These are phyloP conservation scores for Aurelia aurita complex sp. Pacific DNA, from an alignment of 30 jellyfish, hydroid and myxozoan species.

Conservation along the genomic window DNA sequence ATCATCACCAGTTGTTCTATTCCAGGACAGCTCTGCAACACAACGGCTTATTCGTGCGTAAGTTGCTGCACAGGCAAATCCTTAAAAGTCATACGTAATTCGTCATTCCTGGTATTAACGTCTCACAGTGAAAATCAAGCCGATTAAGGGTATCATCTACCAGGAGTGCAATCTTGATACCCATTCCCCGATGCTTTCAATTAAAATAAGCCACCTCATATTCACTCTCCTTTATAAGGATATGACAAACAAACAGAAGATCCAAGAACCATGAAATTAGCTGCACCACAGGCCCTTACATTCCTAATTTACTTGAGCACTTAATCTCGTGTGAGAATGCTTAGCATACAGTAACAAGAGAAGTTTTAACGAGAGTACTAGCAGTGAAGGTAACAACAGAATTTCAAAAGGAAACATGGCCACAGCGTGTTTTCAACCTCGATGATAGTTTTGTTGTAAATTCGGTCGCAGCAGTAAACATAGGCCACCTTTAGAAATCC, in stretches of 20 bases:
- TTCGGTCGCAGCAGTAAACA: slow-evolving; percentile 62
- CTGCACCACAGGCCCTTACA: slow-evolving; percentile 20
- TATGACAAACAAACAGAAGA: too few species aligned
- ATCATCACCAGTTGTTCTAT: too few species aligned
- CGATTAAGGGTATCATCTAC: too few species aligned
- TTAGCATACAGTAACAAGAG: slow-evolving; percentile 49
- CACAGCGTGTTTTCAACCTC: slow-evolving; percentile 38
- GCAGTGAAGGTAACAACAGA: slow-evolving; percentile 35
- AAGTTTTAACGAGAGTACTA: slow-evolving; percentile 6
- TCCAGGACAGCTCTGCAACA: too few species aligned
- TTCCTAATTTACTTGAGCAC: background rate
- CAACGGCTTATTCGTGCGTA: too few species aligned
- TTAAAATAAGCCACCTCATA: too few species aligned
- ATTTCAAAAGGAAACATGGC: slow-evolving; percentile 45
- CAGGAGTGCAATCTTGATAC: too few species aligned
- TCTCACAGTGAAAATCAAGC: too few species aligned
- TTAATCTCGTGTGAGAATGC: slow-evolving; percentile 45
- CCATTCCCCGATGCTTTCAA: slow-evolving; percentile 9
- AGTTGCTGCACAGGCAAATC: too few species aligned
- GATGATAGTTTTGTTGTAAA: slow-evolving; percentile 40
- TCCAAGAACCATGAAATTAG: slow-evolving; percentile 1
- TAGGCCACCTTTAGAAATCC: slow-evolving; percentile 69
- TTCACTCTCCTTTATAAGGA: too few species aligned
- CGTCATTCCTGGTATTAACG: too few species aligned
- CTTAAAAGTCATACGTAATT: too few species aligned